A percentile compares a stretch with the other conserved stretches of the same genome.
phyloP scores from a whole-genome alignment of 2,797 vertebrate species.

The Decapterus maruadsi region DNA sequence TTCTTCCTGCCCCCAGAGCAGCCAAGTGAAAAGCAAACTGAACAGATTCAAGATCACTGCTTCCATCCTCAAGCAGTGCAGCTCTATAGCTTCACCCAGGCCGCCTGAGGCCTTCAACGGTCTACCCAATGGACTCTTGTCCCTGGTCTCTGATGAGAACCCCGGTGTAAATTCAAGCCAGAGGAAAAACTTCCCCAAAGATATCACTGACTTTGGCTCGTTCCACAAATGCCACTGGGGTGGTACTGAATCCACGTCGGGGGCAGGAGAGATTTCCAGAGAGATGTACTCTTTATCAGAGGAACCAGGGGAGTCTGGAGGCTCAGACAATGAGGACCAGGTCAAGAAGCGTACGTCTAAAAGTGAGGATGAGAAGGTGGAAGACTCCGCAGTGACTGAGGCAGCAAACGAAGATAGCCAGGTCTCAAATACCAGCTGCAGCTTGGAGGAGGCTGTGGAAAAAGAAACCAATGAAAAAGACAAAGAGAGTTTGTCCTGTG shows the following conservation, averaged over 20 bases:
- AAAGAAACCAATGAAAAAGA: slow-evolving; percentile 45
- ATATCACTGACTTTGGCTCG: slow-evolving; percentile 87
- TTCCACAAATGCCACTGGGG: slow-evolving; percentile 89
- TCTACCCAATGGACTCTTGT: slow-evolving; percentile 89
- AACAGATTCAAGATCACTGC: slow-evolving; percentile 91
- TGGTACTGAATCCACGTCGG: slow-evolving; percentile 46
- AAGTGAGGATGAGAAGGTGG: slow-evolving; percentile 43
- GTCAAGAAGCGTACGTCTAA: slow-evolving; percentile 33
- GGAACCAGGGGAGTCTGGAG: slow-evolving; percentile 86
- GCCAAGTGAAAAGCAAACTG: slow-evolving; percentile 87
- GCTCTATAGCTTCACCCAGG: slow-evolving; percentile 74
- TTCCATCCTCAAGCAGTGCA: slow-evolving; percentile 90
- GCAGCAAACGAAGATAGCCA: slow-evolving; percentile 24
- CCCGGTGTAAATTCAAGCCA: slow-evolving; percentile 71
- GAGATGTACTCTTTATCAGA: slow-evolving; percentile 94
- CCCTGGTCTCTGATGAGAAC: slow-evolving; percentile 52
- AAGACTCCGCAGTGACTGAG: slow-evolving; percentile 15
- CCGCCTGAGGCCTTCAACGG: slow-evolving; percentile 84
- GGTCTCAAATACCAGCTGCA: slow-evolving; percentile 3
- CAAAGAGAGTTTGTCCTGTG: slow-evolving; percentile 31
- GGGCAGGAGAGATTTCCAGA: slow-evolving; percentile 74
- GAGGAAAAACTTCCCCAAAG: slow-evolving; percentile 87
- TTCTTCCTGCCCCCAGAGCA: slow-evolving; percentile 76
- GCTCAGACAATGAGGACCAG: slow-evolving; percentile 76
- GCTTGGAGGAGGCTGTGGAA: slow-evolving; percentile 33